Evolutionary conservation across 2,113 vertebrate species (phyloP).

Genomic region (Polypterus bichir): DNA sequence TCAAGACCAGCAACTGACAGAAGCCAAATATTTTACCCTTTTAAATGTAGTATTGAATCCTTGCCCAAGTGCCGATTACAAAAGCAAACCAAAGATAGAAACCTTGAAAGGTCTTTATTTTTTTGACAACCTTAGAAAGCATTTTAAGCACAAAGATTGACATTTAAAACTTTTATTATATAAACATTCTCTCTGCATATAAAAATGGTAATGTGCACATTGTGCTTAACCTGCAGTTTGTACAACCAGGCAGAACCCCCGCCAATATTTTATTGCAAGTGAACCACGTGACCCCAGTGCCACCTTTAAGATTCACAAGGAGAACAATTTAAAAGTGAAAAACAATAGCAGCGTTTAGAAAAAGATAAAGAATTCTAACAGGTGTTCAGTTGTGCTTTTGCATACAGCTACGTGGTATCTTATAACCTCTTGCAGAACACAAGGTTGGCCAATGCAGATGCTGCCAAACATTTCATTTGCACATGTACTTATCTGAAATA

Average conservation of each 20-base stretch:
- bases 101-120: too few relatives aligned
- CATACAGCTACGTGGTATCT: slow-evolving; percentile 1
- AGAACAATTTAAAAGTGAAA: slow-evolving; percentile 15
- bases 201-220: slow-evolving; percentile 89
- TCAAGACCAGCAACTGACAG: too few relatives aligned
- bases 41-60: too few relatives aligned
- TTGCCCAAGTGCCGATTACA: too few relatives aligned
- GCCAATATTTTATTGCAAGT: slow-evolving; percentile 96
- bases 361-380: slow-evolving; percentile 18
- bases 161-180: slow-evolving; percentile 53
- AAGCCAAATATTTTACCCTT: too few relatives aligned
- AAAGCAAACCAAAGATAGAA: too few relatives aligned
- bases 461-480: too few relatives aligned
- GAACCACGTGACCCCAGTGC: slow-evolving; percentile 59
- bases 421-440: too few relatives aligned
- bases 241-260: slow-evolving; percentile 66
- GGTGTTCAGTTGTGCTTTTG: slow-evolving; percentile 36
- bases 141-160: slow-evolving; percentile 79
- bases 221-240: slow-evolving; percentile 88
- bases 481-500: too few relatives aligned
- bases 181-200: slow-evolving; percentile 71
- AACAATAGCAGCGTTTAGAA: neutral
- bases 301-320: slow-evolving; percentile 40
- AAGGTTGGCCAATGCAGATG: too few relatives aligned
- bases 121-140: slow-evolving; percentile 88